Conservation (phyloP, 2,797 vertebrate genomes). For the Eulemur rubriventer region DNA sequence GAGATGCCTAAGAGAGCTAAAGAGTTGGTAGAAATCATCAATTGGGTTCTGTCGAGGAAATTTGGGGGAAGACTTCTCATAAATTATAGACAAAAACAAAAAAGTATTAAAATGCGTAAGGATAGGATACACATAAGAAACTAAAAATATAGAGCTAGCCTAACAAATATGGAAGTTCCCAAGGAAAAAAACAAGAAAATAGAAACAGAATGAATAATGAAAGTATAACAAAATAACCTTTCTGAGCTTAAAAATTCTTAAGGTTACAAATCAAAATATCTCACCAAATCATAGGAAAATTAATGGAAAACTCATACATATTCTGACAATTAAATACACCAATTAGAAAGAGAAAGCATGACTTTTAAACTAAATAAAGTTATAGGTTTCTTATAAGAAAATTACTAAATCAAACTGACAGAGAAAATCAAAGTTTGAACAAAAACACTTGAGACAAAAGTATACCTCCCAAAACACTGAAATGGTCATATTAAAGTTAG, state of each 20-base stretch:
- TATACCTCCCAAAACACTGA: not conserved
- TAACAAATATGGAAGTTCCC: not conserved
- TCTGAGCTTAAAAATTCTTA: not conserved
- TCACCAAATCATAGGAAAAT: not conserved
- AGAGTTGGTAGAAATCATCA: not conserved
- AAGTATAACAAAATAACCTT: not conserved
- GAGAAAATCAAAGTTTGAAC: not conserved
- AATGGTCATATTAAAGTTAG: not conserved
- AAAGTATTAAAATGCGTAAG: not conserved
- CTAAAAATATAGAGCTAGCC: not conserved
- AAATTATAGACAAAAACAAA: not conserved
- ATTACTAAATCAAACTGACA: not conserved
- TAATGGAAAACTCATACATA: not conserved
- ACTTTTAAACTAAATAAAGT: not conserved
- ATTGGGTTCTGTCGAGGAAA: not conserved
- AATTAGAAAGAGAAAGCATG: not conserved
- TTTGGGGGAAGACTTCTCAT: not conserved
- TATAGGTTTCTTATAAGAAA: not conserved
- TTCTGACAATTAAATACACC: not conserved
- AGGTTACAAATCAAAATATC: not conserved
- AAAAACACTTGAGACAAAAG: not conserved
- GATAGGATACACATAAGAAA: not conserved
- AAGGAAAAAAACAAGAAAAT: not conserved
- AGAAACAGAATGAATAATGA: not conserved
- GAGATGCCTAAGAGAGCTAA: not conserved